Base-by-base conservation (phyloP, 2,888 invertebrate species). In the Lumbricus terrestris region DNA sequence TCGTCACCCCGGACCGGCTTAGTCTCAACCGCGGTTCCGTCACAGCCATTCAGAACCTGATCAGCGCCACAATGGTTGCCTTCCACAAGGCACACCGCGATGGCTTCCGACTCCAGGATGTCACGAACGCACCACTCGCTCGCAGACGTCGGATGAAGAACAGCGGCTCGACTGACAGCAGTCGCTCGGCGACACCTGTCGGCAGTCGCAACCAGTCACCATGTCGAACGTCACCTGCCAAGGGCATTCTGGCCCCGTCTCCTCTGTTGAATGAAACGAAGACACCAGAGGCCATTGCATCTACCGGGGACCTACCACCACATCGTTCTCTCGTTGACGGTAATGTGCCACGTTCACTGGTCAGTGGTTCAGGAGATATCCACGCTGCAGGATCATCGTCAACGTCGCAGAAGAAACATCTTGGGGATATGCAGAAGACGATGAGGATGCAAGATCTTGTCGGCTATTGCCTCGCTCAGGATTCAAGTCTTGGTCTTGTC, bases 101-200 rank as follows among this genome's bases (percentile, higher is more conserved):
- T 93, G 97, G 97, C n/a, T 97, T 97, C 94, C 95, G 97, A 88
- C 95, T 97, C 90, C 96, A 97, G 94, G 97, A 97, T 93, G 97
- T 97, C 0, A 96, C 96, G 47, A 96, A 96, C 90, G 97, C 97
- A 0, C 96, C 96, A 92, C 95, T 97, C 90, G 97, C 97, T 23
- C 96, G 97, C 94, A 95, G 97, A 42, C 95, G 97, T 11, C 96
- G 96, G 93, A 95, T 96, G 94, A 95, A 95, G 92, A 96, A 96
- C 88, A 88, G 88, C 88, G 88, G 88, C 16, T 88, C 88, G 20
- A 88, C 88, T 18, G 88, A 88, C 88, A 88, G 88, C 88, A 88
- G 88, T 42, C 88, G 88, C 29, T 88, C 88, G 20, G 40, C 33
- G 13, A 88, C 88, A 0, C 88, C 88, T 29, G 47, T 47, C 23